Conservation (phyloP, 2,113 vertebrate genomes). For the Eclectus roratus region DNA sequence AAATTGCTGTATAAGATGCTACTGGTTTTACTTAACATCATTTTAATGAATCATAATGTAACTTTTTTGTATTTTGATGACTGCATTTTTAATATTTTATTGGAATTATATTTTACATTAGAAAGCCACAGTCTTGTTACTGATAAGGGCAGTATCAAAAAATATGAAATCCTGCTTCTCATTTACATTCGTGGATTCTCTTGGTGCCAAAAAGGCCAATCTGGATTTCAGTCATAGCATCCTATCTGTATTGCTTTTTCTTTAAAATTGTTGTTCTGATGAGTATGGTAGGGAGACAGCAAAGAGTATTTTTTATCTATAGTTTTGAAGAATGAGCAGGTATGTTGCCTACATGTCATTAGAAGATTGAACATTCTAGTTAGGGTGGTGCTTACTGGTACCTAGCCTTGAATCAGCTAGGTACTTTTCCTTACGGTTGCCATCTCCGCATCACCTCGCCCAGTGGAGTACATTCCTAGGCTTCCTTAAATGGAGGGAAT, state of each 20-base stretch:
- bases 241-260: neutral
- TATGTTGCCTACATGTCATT: neutral
- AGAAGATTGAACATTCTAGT: neutral
- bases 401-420: neutral
- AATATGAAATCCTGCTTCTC: neutral
- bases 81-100: conserved; percentile 12
- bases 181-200: neutral
- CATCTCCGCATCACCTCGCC: neutral
- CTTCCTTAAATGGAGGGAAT: neutral
- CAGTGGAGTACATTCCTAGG: neutral
- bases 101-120: neutral
- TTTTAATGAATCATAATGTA: conserved; percentile 12
- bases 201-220: neutral
- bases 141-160: neutral
- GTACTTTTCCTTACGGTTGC: neutral
- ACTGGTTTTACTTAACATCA: neutral
- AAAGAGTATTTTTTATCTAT: neutral
- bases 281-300: neutral
- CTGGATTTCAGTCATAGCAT: neutral
- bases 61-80: conserved; percentile 28
- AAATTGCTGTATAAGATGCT: conserved; percentile 42
- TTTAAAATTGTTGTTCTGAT: neutral
- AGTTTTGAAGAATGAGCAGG: neutral
- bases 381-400: neutral
- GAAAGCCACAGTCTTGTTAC: neutral